These are phyloP conservation scores for Habropoda laboriosa DNA, from an alignment of 1,140 invertebrate species.

Conservation along the genomic window DNA sequence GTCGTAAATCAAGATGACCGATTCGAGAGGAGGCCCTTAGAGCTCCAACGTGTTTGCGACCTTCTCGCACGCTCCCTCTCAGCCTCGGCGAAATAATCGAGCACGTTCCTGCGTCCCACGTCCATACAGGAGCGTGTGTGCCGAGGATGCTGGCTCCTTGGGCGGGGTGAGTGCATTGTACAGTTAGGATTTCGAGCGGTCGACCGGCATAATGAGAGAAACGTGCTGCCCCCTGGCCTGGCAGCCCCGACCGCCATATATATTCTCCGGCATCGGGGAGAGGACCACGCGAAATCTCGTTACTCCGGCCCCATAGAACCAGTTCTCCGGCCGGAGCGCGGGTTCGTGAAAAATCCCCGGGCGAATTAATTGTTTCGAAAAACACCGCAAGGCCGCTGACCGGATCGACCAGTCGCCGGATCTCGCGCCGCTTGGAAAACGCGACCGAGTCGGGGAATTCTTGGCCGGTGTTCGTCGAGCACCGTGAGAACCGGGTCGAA, in stretches of 20 bases:
- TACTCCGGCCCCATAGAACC: neutral
- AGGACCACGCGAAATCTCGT: conserved; percentile 44
- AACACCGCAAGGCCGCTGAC: conserved; percentile 37
- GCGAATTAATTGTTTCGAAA: conserved; percentile 53
- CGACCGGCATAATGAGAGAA: conserved; percentile 73
- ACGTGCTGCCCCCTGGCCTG: conserved; percentile 74
- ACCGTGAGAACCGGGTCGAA: conserved; percentile 53
- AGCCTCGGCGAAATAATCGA: conserved; percentile 61
- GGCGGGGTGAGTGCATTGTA: conserved; percentile 73
- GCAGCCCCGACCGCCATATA: conserved; percentile 38
- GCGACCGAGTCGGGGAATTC: conserved; percentile 37
- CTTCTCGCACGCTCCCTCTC: conserved; percentile 64
- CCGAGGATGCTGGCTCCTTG: conserved; percentile 59
- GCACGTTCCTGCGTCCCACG: conserved; percentile 63
- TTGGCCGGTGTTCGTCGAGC: neutral
- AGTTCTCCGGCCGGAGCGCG: conserved; percentile 10
- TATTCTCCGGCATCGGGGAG: conserved; percentile 33
- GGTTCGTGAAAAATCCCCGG: conserved; percentile 53
- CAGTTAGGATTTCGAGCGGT: conserved; percentile 74
- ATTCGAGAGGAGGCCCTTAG: conserved; percentile 45
- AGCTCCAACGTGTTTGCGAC: conserved; percentile 38
- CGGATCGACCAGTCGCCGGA: conserved; percentile 29
- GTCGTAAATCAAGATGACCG: conserved; percentile 57
- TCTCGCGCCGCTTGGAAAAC: conserved; percentile 17
- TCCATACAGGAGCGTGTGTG: conserved; percentile 34